Base-by-base conservation (phyloP, 2,113 vertebrate genomes). In the Nycticorax nycticorax region DNA sequence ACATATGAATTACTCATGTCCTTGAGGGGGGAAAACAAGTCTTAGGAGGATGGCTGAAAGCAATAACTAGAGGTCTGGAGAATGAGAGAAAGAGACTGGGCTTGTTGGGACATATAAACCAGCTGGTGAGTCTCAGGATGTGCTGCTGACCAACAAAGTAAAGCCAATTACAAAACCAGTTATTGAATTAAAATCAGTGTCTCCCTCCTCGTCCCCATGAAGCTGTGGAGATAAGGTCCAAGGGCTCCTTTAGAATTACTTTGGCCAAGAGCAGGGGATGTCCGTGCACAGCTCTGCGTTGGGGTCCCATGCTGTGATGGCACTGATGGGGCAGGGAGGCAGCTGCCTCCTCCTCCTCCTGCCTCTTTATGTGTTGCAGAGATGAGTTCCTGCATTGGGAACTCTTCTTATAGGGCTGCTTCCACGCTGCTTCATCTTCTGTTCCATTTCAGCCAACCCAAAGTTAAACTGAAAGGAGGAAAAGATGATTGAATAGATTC, bases 351-450 rank as follows among this genome's bases (percentile, higher is more conserved):
- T 62, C 53, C n/a, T 56, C 26, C n/a, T 47, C 23, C 37, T 85
- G 19, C n/a, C 50, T 35, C 14, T 81, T 3, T 35, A 2, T 17
- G 6, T 43, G 30, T 62, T 81, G 50, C 27, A 45, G 50, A 69
- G 30, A 7, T 64, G 55, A 62, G 10, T 16, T 93, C 15, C 15
- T 87, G 55, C 50, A 22, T 52, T 26, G 47, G 12, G 18, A 84
- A 33, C 37, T 76, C n/a, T 64, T 55, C 30, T 75, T 45, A 8
- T 0, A 67, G 43, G 30, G 24, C 30, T 84, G 4, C 11, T 81
- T 80, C 55, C 41, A 24, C 0, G 0, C 30, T 20, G 37, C n/a
- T 37, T 26, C 1, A 2, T 24, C 10, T 75, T 71, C 20, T 69
- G 9, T 50, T 93, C 81, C 8, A 4, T 43, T 67, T 91, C 56